A percentile compares a stretch with the other conserved stretches of the same genome.
Evolutionary conservation across 2,888 invertebrate genomes (phyloP).

Genomic region (Macrostomum cliftonense): DNA sequence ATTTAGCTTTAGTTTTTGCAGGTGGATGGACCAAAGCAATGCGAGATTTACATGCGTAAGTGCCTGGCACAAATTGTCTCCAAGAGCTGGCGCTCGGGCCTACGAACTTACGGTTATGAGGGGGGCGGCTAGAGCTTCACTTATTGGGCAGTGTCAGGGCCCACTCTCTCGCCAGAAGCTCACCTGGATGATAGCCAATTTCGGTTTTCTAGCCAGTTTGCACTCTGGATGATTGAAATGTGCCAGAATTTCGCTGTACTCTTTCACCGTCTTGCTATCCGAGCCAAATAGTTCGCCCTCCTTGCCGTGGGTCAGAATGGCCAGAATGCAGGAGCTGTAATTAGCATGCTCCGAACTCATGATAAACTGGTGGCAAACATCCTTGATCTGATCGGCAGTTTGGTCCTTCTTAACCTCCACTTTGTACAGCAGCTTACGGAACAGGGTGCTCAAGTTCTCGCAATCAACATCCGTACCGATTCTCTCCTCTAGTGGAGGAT

Average conservation of each 20-base stretch:
- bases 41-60: too few relatives aligned
- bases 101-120: too few relatives aligned
- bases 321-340: constrained; percentile 17
- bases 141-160: too few relatives aligned
- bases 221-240: neutral
- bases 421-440: constrained; percentile 15
- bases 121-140: too few relatives aligned
- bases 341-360: constrained; percentile 6
- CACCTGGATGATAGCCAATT: neutral
- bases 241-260: neutral
- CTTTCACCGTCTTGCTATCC: constrained; percentile 13
- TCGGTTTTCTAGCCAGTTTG: neutral
- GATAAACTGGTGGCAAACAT: constrained; percentile 13
- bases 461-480: constrained; percentile 17
- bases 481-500: constrained; percentile 10
- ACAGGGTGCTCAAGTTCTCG: constrained; percentile 14
- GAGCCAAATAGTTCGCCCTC: constrained; percentile 15
- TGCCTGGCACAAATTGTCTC: too few relatives aligned
- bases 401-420: constrained; percentile 14
- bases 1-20: too few relatives aligned
- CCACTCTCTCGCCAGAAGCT: neutral
- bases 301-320: constrained; percentile 16
- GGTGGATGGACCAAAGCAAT: too few relatives aligned
- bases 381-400: constrained; percentile 17
- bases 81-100: too few relatives aligned